phyloP scores from a whole-genome alignment of 2,113 vertebrate genomes.

The Camelus bactrianus region DNA sequence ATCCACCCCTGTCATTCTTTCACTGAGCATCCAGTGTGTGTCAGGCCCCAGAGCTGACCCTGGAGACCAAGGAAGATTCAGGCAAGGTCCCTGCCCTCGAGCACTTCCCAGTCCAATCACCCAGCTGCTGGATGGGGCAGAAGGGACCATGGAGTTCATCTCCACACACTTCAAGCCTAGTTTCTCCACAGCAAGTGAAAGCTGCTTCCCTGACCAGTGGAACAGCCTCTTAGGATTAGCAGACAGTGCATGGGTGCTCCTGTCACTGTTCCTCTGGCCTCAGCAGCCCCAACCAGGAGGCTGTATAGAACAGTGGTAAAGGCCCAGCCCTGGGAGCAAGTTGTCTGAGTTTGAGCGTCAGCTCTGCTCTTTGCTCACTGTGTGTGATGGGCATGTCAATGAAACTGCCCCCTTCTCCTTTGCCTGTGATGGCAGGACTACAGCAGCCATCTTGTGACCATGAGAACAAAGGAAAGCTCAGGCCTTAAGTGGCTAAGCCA shows the following conservation, averaged over 20 bases:
- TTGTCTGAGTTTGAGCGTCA: background rate
- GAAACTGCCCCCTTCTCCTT: background rate
- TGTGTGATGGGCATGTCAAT: background rate
- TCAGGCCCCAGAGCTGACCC: background rate
- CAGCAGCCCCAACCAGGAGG: background rate
- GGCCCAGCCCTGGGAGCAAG: background rate
- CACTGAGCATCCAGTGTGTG: background rate
- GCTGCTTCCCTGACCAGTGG: background rate
- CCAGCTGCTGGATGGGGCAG: background rate
- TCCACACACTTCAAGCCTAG: background rate
- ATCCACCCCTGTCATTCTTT: fast-evolving
- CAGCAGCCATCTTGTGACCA: background rate
- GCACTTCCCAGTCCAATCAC: background rate
- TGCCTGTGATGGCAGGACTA: background rate
- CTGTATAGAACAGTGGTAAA: too few relatives aligned
- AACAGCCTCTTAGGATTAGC: background rate
- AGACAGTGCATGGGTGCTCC: fast-evolving
- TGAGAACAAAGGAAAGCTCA: background rate
- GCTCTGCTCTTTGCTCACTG: background rate
- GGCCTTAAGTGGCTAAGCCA: background rate
- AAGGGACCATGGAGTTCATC: background rate
- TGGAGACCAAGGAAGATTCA: background rate
- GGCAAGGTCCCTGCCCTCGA: background rate
- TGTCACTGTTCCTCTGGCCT: background rate
- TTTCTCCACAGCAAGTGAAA: background rate